These are phyloP conservation scores for Atractosteus spatula DNA, from an alignment of 2,113 vertebrate species.

Conservation along the genomic window DNA sequence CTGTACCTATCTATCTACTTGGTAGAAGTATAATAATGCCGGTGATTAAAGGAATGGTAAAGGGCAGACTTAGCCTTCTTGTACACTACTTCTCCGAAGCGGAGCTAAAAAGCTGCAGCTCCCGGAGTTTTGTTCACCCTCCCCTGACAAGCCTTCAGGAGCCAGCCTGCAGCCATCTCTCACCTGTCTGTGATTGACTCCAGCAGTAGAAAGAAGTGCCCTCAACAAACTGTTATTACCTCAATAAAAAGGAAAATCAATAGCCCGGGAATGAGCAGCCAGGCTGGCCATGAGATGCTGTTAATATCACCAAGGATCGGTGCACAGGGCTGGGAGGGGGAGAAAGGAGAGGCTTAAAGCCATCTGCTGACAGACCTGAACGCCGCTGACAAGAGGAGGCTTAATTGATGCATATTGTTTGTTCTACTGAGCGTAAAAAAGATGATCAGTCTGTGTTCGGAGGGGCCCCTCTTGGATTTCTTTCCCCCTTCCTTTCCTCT, in stretches of 20 bases:
- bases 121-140: no score
- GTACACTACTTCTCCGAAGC: no score
- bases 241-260: constrained; percentile 91
- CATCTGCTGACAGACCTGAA: constrained; percentile 74
- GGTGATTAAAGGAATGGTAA: no score
- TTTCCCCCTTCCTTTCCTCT: constrained; percentile 68
- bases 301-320: constrained; percentile 80
- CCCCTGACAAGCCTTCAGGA: no score
- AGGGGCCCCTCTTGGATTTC: constrained; percentile 50
- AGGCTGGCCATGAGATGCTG: constrained; percentile 78
- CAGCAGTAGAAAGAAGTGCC: constrained; percentile 82
- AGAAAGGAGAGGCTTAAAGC: constrained; percentile 50
- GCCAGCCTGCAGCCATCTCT: constrained; percentile 30
- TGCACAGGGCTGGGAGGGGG: constrained; percentile 57
- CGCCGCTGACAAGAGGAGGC: constrained; percentile 71
- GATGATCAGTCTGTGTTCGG: no score
- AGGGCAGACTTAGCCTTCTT: no score
- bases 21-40: no score
- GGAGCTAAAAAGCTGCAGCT: no score
- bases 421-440: no score
- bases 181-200: constrained; percentile 74
- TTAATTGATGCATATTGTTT: no score
- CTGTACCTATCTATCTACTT: no score
- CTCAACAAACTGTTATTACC: constrained; percentile 90
- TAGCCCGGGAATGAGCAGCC: constrained; percentile 90